Evolutionary conservation across 2,113 vertebrate genomes (phyloP), one percentile per base, ranked within the genome.

Genomic region (human): DNA sequence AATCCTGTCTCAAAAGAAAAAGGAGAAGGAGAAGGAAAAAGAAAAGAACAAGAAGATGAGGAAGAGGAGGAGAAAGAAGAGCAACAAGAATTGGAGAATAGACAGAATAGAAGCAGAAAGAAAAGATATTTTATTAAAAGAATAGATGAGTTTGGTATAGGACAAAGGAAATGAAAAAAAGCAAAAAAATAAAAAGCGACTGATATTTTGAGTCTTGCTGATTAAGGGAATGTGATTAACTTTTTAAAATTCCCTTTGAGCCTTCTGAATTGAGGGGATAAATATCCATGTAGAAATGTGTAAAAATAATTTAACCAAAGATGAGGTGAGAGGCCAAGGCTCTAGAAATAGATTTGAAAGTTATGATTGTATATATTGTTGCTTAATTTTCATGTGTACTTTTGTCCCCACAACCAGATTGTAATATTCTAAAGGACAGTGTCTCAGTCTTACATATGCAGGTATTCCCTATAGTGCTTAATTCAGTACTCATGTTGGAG

Each of bases 231-330:
- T 59, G 76, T 89, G 20, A 11, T 95, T 45, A 78, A 38, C 30
- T 80, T 96, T 97, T 88, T 93, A 27, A 43, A 88, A 66, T 80
- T 81, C 64, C 45, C 27, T 75, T 85, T 85, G 45, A 89, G 38
- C 10, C 27, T 79, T 85, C 38, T 89, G 73, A 90, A 38, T 85
- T 72, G 38, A 94, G 57, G 64, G 70, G 11, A 16, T 66, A 85
- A 92, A 80, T 43, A 85, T 66, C 27, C 30, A 78, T 43, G 59
- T 52, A 83, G 50, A 72, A 96, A 50, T 92, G 9, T 72, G 82
- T 83, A 59, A 83, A 92, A 94, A n/a, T 27, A 92, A 18, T 78
- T 83, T 50, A 27, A 40, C 75, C 38, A 91, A 94, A 92, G 45
- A 66, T 64, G 23, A 96, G 68, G 66, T 72, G 20, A 85, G 32